Evolutionary conservation across 2,888 invertebrate genomes (phyloP), one percentile per base, ranked within the genome.

Genomic region (Sinodicranocentrus sp.): DNA sequence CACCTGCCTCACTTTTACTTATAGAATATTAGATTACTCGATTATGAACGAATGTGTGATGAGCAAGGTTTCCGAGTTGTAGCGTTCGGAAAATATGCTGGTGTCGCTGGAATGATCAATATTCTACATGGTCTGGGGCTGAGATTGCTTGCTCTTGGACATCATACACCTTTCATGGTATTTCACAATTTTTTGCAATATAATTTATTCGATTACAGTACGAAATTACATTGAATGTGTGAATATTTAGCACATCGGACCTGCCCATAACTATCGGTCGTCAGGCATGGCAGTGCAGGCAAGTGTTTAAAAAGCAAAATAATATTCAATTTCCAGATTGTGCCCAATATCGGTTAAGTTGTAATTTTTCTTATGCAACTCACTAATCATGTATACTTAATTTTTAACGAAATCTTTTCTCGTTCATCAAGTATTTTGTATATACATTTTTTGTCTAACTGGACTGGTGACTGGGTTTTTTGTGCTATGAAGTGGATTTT

Each of bases 101-200:
- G 99, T 0, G 97, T 99, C 0, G 98, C 99, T 25, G 99, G 99
- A 15, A 98, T 98, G 95, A 96, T 99, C 73, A 98, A 99, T 91
- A 99, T 99, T 89, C 92, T 99, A 17, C 99, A 99, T 90, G 99
- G 99, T 0, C 92, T 99, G 59, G 99, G 99, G 0, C 92, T 99
- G 43, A 92, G 99, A 67, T 92, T 98, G 1, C 92, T 99, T 75
- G 99, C 99, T 0, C 92, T 99, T 25, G 99, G 99, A 0, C 99
- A 99, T 91, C 99, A 99, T 90, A 99, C 99, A 0, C 99, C 99
- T 0, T 99, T 99, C 90, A 98, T 99, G 98, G 96, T 95, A 91
- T n/a, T n/a, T n/a, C n/a, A n/a, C n/a, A n/a, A n/a, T n/a, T n/a
- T n/a, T n/a, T n/a, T n/a, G n/a, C n/a, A n/a, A n/a, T n/a, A n/a